phyloP scores from a whole-genome alignment of 2,797 vertebrate species.

The Dermochelys coriacea region DNA sequence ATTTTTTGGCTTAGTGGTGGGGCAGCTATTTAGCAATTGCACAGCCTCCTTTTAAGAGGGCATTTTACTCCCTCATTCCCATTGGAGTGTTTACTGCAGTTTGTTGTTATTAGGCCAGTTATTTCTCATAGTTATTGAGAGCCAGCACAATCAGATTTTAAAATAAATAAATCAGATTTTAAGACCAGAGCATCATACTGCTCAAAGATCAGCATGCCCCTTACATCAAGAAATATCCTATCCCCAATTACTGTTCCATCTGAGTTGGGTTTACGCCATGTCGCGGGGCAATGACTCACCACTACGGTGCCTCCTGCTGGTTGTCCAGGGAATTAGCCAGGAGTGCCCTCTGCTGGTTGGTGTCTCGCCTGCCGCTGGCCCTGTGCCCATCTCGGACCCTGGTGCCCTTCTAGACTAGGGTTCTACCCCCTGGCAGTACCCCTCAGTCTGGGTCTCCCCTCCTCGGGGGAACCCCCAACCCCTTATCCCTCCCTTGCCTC shows the following conservation, averaged over 20 bases:
- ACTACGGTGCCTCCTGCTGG: too few species aligned
- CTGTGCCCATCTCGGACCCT: too few species aligned
- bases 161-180: background rate
- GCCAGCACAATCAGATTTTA: background rate
- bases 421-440: too few species aligned
- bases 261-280: background rate
- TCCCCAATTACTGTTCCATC: background rate
- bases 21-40: background rate
- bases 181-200: background rate
- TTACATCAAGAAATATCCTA: background rate
- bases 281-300: too few species aligned
- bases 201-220: background rate
- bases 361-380: too few species aligned
- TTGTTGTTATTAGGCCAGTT: background rate
- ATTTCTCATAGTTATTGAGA: background rate
- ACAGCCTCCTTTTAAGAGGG: background rate
- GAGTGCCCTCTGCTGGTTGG: too few species aligned
- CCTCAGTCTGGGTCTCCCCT: too few species aligned
- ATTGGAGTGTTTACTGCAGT: accelerated
- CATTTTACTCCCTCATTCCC: background rate
- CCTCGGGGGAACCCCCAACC: too few species aligned
- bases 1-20: background rate
- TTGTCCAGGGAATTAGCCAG: too few species aligned
- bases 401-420: too few species aligned
- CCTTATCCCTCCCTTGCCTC: too few species aligned